These are phyloP conservation scores for Heliangelus exortis DNA, from an alignment of 2,797 vertebrate species.

Conservation along the genomic window DNA sequence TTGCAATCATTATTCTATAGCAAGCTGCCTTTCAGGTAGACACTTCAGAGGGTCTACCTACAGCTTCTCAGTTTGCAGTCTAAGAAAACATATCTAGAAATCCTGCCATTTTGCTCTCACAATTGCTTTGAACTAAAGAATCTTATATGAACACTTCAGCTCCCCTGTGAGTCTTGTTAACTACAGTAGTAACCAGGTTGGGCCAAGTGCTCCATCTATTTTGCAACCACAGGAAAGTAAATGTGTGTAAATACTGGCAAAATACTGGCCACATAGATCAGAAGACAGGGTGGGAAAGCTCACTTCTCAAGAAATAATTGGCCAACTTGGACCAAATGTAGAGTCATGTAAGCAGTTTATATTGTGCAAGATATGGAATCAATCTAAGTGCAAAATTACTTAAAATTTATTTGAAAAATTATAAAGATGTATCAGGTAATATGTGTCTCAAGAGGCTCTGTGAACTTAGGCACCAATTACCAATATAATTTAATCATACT, in stretches of 20 bases:
- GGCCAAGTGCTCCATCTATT: neutral
- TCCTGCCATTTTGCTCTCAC: neutral
- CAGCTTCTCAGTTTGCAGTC: neutral
- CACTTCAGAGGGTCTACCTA: neutral
- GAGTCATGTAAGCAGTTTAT: neutral
- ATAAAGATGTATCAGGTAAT: neutral
- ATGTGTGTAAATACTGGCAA: neutral
- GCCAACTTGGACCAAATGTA: neutral
- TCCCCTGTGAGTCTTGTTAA: neutral
- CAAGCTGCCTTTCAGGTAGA: neutral
- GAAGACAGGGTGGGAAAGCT: neutral
- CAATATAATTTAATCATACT: neutral
- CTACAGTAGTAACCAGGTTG: neutral
- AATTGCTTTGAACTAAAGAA: neutral
- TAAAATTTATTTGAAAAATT: neutral
- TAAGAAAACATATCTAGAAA: neutral
- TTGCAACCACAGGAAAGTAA: neutral
- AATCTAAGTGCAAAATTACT: neutral
- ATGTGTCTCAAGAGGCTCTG: neutral
- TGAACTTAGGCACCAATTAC: neutral
- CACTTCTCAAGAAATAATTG: neutral
- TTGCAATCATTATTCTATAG: neutral
- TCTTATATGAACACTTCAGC: neutral
- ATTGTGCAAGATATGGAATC: neutral
- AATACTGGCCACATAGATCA: neutral